Evolutionary conservation across 2,113 vertebrate genomes (phyloP).

Genomic region (Lamprotornis superbus): DNA sequence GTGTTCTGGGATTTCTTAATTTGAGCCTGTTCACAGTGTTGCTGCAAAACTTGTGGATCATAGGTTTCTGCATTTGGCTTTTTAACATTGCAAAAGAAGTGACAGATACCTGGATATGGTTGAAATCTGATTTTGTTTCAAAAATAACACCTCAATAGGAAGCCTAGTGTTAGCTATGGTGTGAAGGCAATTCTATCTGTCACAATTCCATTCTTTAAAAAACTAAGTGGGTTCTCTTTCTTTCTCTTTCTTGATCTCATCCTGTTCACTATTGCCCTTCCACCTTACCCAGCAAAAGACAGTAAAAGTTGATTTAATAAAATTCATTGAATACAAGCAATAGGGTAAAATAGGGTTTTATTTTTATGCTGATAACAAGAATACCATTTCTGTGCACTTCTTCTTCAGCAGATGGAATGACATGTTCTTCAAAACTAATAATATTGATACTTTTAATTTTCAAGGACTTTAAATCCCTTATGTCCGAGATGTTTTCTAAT

Average conservation of each 20-base stretch:
- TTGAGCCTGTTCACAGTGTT: not conserved
- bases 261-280: not conserved
- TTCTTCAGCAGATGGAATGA: not conserved
- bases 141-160: not conserved
- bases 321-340: not conserved
- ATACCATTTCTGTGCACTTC: not conserved
- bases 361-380: not conserved
- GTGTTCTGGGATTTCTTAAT: not conserved
- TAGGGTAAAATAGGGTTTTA: not conserved
- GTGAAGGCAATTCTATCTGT: not conserved
- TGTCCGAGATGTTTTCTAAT: not conserved
- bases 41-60: not conserved
- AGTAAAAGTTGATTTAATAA: not conserved
- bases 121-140: not conserved
- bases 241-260: not conserved
- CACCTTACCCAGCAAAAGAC: not conserved
- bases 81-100: not conserved
- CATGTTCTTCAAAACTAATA: not conserved
- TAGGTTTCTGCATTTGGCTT: not conserved
- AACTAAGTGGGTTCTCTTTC: not conserved
- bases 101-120: not conserved
- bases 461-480: not conserved
- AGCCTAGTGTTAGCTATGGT: not conserved
- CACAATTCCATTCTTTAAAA: not conserved
- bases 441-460: not conserved